Evolutionary conservation across 2,113 vertebrate genomes (phyloP).

Genomic region (Salvelinus fontinalis): DNA sequence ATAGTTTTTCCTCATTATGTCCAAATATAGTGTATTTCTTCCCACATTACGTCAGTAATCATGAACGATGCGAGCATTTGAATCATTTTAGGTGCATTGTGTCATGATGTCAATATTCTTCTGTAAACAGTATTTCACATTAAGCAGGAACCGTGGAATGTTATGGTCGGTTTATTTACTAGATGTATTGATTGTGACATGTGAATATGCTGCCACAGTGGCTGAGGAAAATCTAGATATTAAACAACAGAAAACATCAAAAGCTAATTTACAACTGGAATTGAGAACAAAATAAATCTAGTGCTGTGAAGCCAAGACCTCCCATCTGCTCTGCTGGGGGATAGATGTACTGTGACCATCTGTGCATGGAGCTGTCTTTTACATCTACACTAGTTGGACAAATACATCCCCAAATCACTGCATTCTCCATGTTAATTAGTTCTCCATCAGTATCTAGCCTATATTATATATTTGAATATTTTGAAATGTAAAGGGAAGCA

Average conservation of each 20-base stretch:
- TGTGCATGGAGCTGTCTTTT: slow-evolving; percentile 62
- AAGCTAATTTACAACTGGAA: slow-evolving; percentile 64
- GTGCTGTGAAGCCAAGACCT: slow-evolving; percentile 65
- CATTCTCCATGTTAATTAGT: background rate
- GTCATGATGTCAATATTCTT: background rate
- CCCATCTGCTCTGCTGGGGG: slow-evolving; percentile 72
- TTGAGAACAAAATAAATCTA: slow-evolving; percentile 64
- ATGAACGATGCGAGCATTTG: background rate
- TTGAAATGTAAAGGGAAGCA: background rate
- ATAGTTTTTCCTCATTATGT: background rate
- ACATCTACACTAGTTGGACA: slow-evolving; percentile 55
- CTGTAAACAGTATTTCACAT: background rate
- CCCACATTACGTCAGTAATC: too few relatives aligned
- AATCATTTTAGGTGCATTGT: background rate
- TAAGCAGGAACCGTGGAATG: background rate
- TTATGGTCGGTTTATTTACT: background rate
- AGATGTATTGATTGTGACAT: background rate
- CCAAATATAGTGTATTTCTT: background rate
- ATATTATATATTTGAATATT: background rate
- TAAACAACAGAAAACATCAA: slow-evolving; percentile 3
- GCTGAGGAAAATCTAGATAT: background rate
- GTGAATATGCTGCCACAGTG: background rate
- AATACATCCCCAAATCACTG: slow-evolving; percentile 17
- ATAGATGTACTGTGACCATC: slow-evolving; percentile 67
- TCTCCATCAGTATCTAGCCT: background rate